A percentile compares a stretch with the other conserved stretches of the same genome.
Conservation (phyloP, 2,888 invertebrate genomes). For the Vesta saturnalis region DNA sequence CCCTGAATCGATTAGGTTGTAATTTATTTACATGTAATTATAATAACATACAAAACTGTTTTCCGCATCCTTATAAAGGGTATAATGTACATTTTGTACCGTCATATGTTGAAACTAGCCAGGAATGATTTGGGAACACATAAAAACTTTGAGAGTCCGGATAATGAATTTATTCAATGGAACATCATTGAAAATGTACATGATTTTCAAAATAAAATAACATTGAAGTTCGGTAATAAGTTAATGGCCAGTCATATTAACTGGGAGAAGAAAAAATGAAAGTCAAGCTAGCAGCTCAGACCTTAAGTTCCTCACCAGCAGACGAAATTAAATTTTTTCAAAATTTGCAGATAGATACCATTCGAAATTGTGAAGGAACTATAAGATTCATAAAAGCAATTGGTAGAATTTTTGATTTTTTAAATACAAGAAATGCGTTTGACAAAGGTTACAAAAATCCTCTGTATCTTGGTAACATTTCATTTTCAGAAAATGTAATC, state of each 20-base stretch:
- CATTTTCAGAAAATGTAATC: not conserved
- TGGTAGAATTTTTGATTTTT: constrained; percentile 7
- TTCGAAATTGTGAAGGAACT: constrained; percentile 26
- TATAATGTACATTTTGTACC: not conserved
- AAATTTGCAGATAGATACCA: constrained; percentile 9
- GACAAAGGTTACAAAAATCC: not conserved
- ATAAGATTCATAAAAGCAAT: constrained; percentile 19
- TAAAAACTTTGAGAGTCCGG: not conserved
- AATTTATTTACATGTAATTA: not conserved
- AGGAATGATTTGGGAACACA: not conserved
- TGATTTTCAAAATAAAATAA: constrained; percentile 25
- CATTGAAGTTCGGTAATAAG: constrained; percentile 26
- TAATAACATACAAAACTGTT: not conserved
- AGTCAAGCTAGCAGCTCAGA: constrained; percentile 37
- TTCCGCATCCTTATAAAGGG: not conserved
- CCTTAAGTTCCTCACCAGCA: constrained; percentile 35
- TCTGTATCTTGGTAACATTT: not conserved
- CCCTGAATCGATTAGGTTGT: not conserved
- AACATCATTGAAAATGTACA: too few relatives aligned
- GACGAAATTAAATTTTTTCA: constrained; percentile 28
- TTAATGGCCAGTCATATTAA: constrained; percentile 27
- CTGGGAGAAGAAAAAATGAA: constrained; percentile 37
- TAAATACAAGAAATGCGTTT: not conserved
- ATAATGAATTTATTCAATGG: too few relatives aligned
- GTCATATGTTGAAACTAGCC: too few relatives aligned